Conservation (phyloP, 1,140 invertebrate species). For the Meloidogyne exigua region DNA sequence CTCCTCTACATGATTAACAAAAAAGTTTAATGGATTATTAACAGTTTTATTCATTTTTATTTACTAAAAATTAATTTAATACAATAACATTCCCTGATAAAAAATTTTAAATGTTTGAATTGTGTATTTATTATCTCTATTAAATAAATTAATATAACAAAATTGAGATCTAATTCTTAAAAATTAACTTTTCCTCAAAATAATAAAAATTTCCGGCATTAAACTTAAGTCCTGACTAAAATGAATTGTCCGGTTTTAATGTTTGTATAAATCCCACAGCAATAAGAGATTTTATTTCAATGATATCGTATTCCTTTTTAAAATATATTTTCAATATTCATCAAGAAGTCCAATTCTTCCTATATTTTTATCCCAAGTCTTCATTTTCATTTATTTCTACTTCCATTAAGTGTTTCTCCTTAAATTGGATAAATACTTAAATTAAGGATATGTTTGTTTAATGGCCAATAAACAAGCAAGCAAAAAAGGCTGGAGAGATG, state of each 20-base stretch:
- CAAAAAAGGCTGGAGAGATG: not conserved
- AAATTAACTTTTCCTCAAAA: not conserved
- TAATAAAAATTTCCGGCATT: not conserved
- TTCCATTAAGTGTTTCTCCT: constrained; percentile 2
- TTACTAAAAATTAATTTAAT: not conserved
- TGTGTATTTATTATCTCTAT: no score
- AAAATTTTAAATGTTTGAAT: no score
- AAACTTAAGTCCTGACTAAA: not conserved
- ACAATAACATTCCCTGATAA: no score
- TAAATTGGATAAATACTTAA: constrained; percentile 5
- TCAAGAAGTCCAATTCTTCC: not conserved
- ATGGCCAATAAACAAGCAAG: not conserved
- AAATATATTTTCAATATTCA: not conserved
- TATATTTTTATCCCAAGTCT: not conserved
- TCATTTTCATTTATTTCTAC: not conserved
- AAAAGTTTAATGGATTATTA: not conserved
- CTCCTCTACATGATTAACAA: not conserved
- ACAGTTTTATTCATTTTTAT: not conserved
- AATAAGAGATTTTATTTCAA: not conserved
- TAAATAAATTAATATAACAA: no score
- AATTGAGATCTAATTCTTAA: no score
- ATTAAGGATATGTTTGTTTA: not conserved
- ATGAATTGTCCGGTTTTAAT: not conserved
- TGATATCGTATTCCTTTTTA: not conserved
- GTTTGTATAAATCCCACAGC: not conserved